A percentile compares a stretch with the other conserved stretches of the same genome.
These are phyloP conservation scores for Esperia sulphurella DNA, from an alignment of 2,888 invertebrate species.

Conservation along the genomic window DNA sequence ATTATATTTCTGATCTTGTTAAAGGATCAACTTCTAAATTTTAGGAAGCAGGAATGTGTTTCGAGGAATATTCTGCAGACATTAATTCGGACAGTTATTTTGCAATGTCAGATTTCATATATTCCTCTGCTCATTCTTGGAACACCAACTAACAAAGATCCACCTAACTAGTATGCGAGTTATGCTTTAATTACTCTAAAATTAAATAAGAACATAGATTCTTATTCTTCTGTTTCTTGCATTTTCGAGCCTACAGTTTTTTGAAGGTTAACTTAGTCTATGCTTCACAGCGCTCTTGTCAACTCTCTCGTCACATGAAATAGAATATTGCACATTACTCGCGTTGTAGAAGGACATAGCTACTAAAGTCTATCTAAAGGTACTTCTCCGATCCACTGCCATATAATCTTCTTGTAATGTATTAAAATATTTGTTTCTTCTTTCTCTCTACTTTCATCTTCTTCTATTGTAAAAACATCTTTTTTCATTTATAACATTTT, in stretches of 20 bases:
- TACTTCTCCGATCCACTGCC: conserved; percentile 32
- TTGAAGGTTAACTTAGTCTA: conserved; percentile 21
- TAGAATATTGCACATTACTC: conserved; percentile 58
- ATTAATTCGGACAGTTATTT: background rate
- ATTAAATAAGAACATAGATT: conserved; percentile 50
- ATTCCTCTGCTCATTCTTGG: conserved; percentile 61
- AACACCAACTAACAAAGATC: conserved; percentile 51
- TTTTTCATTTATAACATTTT: conserved; percentile 25
- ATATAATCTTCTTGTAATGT: conserved; percentile 65
- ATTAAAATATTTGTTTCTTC: conserved; percentile 50
- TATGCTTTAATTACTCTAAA: conserved; percentile 58
- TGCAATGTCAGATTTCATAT: conserved; percentile 29
- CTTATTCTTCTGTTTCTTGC: conserved; percentile 51
- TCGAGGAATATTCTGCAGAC: conserved; percentile 53
- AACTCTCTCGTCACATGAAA: conserved; percentile 51
- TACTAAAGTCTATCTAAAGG: conserved; percentile 30
- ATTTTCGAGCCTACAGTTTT: conserved; percentile 44
- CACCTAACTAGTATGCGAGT: conserved; percentile 51
- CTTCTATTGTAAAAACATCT: conserved; percentile 28
- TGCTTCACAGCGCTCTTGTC: conserved; percentile 21
- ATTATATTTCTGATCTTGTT: conserved; percentile 28
- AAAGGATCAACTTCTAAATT: conserved; percentile 39
- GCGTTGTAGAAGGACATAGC: conserved; percentile 43
- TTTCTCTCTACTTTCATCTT: conserved; percentile 14
- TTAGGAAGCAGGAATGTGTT: conserved; percentile 37